These are phyloP conservation scores for Eptesicus fuscus DNA, from an alignment of 2,113 vertebrate genomes.

Conservation along the genomic window DNA sequence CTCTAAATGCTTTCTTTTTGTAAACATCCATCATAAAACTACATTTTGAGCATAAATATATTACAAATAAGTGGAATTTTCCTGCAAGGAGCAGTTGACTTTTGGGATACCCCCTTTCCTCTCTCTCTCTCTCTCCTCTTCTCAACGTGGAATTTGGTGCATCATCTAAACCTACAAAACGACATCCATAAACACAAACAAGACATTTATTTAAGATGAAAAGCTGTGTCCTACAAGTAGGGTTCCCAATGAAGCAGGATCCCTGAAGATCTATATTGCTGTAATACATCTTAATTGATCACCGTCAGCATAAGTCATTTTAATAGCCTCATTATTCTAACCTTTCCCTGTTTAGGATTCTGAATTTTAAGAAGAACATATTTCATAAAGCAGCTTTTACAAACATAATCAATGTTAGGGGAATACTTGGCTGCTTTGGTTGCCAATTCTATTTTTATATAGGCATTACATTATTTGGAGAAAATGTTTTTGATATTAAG, in stretches of 20 bases:
- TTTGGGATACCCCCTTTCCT: background rate
- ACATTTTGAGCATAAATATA: background rate
- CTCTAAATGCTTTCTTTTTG: background rate
- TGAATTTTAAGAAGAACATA: conserved; percentile 70
- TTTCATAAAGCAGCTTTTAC: conserved; percentile 67
- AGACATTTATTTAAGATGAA: conserved; percentile 38
- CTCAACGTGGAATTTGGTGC: background rate
- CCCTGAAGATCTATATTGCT: conserved; percentile 54
- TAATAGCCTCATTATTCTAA: conserved; percentile 76
- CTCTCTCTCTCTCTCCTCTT: fast-evolving
- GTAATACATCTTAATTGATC: conserved; percentile 79
- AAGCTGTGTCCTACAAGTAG: conserved; percentile 27
- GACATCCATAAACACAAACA: conserved; percentile 21
- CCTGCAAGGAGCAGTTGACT: background rate
- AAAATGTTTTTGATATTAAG: background rate
- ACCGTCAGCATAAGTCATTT: conserved; percentile 65
- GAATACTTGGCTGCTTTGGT: background rate
- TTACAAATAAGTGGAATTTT: background rate
- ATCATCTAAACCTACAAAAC: background rate
- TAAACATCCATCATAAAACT: background rate
- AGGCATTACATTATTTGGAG: background rate
- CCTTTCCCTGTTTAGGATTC: conserved; percentile 56
- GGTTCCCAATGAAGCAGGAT: conserved; percentile 63
- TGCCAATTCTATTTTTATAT: background rate
- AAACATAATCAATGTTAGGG: conserved; percentile 64